phyloP scores from a whole-genome alignment of 1,140 invertebrate genomes.

The Protaetia brevitarsis region DNA sequence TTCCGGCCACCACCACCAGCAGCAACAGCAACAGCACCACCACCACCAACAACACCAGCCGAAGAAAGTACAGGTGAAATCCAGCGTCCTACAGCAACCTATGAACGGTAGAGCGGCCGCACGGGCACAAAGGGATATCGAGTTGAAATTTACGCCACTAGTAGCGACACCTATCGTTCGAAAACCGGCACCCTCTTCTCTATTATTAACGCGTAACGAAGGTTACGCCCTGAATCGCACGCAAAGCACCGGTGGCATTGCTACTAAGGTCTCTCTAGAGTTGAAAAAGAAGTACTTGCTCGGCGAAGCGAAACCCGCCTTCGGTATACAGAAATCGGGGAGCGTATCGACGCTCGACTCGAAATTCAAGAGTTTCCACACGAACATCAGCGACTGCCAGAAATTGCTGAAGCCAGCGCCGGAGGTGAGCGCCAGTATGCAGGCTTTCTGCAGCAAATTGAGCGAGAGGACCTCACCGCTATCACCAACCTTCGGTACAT shows the following conservation, averaged over 20 bases:
- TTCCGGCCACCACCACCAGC: slow-evolving; percentile 33
- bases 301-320: slow-evolving; percentile 59
- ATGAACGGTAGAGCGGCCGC: slow-evolving; percentile 31
- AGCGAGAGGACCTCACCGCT: slow-evolving; percentile 41
- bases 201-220: slow-evolving; percentile 55
- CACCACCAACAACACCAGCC: slow-evolving; percentile 38
- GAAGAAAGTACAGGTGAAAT: slow-evolving; percentile 61
- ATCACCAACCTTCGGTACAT: slow-evolving; percentile 43
- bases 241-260: slow-evolving; percentile 79
- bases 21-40: slow-evolving; percentile 42
- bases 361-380: slow-evolving; percentile 76
- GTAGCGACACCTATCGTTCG: slow-evolving; percentile 47
- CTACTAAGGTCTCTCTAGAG: slow-evolving; percentile 79
- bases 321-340: slow-evolving; percentile 76
- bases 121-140: slow-evolving; percentile 39
- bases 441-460: slow-evolving; percentile 56
- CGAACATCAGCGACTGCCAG: slow-evolving; percentile 84
- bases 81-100: slow-evolving; percentile 39
- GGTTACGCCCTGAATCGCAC: slow-evolving; percentile 76
- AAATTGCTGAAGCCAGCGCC: slow-evolving; percentile 79
- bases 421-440: slow-evolving; percentile 71
- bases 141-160: slow-evolving; percentile 55
- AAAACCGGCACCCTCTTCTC: slow-evolving; percentile 43
- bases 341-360: slow-evolving; percentile 80
- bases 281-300: slow-evolving; percentile 81